phyloP scores from a whole-genome alignment of 2,113 vertebrate species.

The Pyxicephalus adspersus region DNA sequence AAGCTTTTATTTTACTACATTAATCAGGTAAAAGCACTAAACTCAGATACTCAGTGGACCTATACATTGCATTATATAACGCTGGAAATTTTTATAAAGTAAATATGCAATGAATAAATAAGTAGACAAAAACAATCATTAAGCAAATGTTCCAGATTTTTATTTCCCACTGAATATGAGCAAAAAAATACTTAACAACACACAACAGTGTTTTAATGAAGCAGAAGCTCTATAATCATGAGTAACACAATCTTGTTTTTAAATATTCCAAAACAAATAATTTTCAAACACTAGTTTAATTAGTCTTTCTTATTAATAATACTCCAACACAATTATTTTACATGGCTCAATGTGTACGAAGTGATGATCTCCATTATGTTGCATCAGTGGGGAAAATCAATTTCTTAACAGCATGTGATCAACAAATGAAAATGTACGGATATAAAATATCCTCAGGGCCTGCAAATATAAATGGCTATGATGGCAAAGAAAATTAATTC shows the following conservation, averaged over 20 bases:
- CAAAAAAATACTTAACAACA: not conserved
- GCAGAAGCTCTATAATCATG: slow-evolving; percentile 13
- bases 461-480: slow-evolving; percentile 22
- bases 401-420: slow-evolving; percentile 44
- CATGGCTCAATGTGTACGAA: slow-evolving; percentile 35
- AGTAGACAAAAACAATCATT: not conserved
- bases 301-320: slow-evolving; percentile 43
- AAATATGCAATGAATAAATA: not conserved
- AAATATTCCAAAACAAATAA: slow-evolving; percentile 38
- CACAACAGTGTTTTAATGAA: slow-evolving; percentile 10
- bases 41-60: too few relatives aligned
- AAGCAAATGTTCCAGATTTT: slow-evolving; percentile 16
- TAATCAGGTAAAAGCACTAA: too few relatives aligned
- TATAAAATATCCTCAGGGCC: slow-evolving; percentile 40
- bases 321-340: slow-evolving; percentile 44
- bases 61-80: too few relatives aligned
- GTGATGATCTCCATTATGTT: slow-evolving; percentile 31
- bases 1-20: too few relatives aligned
- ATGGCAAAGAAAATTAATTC: slow-evolving; percentile 43
- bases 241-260: not conserved
- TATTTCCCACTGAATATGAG: not conserved
- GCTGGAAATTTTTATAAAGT: too few relatives aligned
- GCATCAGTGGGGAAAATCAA: slow-evolving; percentile 46
- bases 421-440: slow-evolving; percentile 46
- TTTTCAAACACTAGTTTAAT: slow-evolving; percentile 41